A percentile compares a stretch with the other conserved stretches of the same genome.
Conservation (phyloP, 2,113 vertebrate species). For the Piliocolobus tephrosceles region DNA sequence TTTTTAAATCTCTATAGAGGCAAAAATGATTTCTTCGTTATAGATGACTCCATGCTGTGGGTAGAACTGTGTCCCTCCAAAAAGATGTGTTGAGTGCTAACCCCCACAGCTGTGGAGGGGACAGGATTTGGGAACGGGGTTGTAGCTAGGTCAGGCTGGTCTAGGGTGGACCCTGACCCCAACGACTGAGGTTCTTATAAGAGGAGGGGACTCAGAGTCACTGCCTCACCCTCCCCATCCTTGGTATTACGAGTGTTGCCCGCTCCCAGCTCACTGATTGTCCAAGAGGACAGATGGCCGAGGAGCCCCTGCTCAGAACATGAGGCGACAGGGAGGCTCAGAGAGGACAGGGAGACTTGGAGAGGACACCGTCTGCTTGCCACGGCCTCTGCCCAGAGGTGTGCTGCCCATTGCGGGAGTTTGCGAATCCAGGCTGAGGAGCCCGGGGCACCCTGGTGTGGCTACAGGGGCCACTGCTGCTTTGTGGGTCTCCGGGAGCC, state of each 20-base stretch:
- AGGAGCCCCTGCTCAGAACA: too few relatives aligned
- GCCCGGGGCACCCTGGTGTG: too few relatives aligned
- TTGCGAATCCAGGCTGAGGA: not conserved
- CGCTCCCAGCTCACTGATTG: not conserved
- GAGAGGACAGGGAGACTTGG: too few relatives aligned
- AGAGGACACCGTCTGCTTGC: not conserved
- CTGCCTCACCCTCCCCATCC: fast-evolving
- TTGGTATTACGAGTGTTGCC: too few relatives aligned
- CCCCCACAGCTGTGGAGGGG: too few relatives aligned
- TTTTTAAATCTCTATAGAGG: not conserved
- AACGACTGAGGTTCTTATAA: too few relatives aligned
- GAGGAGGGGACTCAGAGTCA: not conserved
- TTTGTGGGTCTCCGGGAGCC: not conserved
- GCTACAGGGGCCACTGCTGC: too few relatives aligned
- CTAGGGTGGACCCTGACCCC: too few relatives aligned
- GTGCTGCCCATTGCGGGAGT: not conserved
- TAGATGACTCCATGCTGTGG: not conserved
- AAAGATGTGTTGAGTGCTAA: not conserved
- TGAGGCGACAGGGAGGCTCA: too few relatives aligned
- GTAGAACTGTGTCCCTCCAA: not conserved
- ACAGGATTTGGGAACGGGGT: not conserved
- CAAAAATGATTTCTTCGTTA: not conserved
- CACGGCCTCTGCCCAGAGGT: not conserved
- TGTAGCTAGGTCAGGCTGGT: too few relatives aligned
- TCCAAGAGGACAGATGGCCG: not conserved